Conservation (phyloP, 2,888 invertebrate species). For the Xanthorhoe spadicearia region DNA sequence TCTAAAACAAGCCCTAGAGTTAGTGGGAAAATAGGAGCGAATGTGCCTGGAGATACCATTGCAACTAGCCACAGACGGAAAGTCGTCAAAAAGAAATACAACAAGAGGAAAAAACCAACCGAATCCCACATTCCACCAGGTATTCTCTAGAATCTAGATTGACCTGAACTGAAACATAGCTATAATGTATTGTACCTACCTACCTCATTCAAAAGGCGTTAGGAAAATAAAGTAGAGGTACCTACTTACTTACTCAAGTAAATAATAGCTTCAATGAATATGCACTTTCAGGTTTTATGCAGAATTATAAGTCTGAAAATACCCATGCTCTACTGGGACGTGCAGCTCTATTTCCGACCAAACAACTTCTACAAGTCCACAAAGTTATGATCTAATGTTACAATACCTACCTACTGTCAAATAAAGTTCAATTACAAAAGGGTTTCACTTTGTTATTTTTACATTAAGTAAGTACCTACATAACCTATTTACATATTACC, state of each 20-base stretch:
- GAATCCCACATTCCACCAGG: conserved; percentile 39
- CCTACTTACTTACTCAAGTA: no score
- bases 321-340: conserved; percentile 17
- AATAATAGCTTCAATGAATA: no score
- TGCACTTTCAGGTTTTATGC: conserved; percentile 25
- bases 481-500: no score
- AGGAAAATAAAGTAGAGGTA: conserved; percentile 5
- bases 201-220: conserved; percentile 1
- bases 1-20: conserved; percentile 28
- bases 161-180: conserved; percentile 31
- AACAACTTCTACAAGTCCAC: conserved; percentile 18
- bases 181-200: no score
- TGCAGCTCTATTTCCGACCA: conserved; percentile 18
- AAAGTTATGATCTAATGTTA: conserved; percentile 22
- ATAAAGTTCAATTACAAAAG: background rate
- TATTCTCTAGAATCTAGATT: conserved; percentile 42
- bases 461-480: background rate
- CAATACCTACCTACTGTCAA: background rate
- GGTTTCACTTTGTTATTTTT: background rate
- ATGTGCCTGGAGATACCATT: conserved; percentile 16
- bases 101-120: conserved; percentile 46
- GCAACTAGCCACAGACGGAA: conserved; percentile 37
- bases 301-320: conserved; percentile 19
- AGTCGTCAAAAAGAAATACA: conserved; percentile 49
- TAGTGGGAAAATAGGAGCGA: conserved; percentile 1